Conservation (phyloP, 1,140 invertebrate genomes). For the Drosophila virilis region DNA sequence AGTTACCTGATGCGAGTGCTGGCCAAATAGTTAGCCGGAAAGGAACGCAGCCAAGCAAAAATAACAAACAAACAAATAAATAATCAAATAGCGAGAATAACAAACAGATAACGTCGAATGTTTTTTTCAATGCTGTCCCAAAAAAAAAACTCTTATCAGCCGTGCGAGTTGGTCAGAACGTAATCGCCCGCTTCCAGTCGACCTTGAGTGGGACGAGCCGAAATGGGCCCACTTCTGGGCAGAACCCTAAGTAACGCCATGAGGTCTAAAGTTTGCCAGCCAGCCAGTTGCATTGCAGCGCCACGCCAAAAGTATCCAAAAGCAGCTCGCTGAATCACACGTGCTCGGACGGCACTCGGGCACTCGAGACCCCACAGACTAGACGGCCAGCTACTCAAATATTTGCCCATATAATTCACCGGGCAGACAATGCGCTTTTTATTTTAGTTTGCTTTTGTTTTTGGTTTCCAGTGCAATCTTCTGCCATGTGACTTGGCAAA, state of each 20-base stretch:
- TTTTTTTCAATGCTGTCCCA: conserved; percentile 22
- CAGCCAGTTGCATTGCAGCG: background rate
- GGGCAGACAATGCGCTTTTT: conserved; percentile 47
- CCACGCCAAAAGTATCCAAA: conserved; percentile 58
- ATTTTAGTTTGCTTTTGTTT: background rate
- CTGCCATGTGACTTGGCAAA: conserved; percentile 30
- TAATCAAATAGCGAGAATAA: conserved; percentile 5
- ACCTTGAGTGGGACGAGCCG: conserved; percentile 19
- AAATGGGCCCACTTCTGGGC: background rate
- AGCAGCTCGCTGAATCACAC: conserved; percentile 65
- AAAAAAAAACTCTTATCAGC: conserved; percentile 33
- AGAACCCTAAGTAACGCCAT: conserved; percentile 14
- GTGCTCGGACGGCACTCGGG: conserved; percentile 57
- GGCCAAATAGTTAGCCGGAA: conserved; percentile 14
- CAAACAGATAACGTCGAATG: conserved; percentile 35
- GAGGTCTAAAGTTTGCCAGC: conserved; percentile 26
- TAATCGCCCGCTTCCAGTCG: conserved; percentile 4
- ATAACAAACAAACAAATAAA: conserved; percentile 14
- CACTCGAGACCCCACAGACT: conserved; percentile 13
- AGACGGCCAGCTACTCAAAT: conserved; percentile 3
- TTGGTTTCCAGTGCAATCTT: conserved; percentile 20
- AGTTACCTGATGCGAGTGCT: conserved; percentile 24
- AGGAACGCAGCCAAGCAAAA: background rate
- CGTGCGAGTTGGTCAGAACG: conserved; percentile 13
- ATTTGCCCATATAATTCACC: conserved; percentile 5